phyloP scores from a whole-genome alignment of 2,888 invertebrate genomes.

The Polydrusus pterygomalis region DNA sequence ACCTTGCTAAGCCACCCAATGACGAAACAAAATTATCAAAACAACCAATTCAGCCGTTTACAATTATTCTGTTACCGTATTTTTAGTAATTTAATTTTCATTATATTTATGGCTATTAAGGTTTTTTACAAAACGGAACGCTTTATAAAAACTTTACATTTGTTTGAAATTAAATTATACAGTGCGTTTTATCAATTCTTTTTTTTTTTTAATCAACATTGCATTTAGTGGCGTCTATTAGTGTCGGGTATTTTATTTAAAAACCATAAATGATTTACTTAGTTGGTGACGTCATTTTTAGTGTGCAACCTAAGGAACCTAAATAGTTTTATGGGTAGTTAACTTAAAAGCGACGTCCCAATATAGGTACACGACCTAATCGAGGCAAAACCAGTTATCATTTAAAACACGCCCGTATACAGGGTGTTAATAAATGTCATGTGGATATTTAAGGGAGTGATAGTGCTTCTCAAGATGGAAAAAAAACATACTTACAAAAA shows the following conservation, averaged over 20 bases:
- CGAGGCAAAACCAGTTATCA: background rate
- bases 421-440: too few relatives aligned
- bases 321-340: conserved; percentile 40
- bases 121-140: conserved; percentile 23
- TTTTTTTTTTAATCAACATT: background rate
- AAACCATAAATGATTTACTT: background rate
- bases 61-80: conserved; percentile 42
- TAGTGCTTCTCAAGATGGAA: too few relatives aligned
- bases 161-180: conserved; percentile 27
- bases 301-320: conserved; percentile 48
- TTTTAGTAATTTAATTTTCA: conserved; percentile 38
- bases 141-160: conserved; percentile 45
- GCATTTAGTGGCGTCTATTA: conserved; percentile 3
- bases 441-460: too few relatives aligned
- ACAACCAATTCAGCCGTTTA: conserved; percentile 30
- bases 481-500: too few relatives aligned
- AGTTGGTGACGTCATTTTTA: conserved; percentile 40
- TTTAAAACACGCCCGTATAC: background rate
- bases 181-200: background rate
- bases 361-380: background rate
- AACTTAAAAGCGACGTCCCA: conserved; percentile 33
- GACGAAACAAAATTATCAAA: conserved; percentile 35
- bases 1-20: background rate
- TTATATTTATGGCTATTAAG: conserved; percentile 34
- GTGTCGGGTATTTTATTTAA: background rate